Conservation (phyloP, 1,140 invertebrate species). For the Phocides pigmalion region DNA sequence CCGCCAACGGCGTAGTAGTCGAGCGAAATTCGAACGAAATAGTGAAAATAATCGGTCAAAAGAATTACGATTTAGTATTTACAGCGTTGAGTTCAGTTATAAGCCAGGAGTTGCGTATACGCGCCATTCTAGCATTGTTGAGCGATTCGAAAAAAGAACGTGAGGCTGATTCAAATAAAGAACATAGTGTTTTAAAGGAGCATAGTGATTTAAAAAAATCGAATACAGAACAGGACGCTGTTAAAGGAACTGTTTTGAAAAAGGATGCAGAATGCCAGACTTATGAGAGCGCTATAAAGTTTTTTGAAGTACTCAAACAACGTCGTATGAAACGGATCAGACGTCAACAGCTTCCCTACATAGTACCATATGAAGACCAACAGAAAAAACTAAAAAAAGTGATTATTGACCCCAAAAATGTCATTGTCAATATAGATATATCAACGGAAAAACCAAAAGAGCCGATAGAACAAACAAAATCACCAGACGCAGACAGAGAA, state of each 20-base stretch:
- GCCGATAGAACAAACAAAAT: too few relatives aligned
- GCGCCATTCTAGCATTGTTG: slow-evolving; percentile 58
- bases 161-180: neutral
- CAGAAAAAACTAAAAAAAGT: neutral
- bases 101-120: slow-evolving; percentile 55
- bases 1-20: slow-evolving; percentile 9
- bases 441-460: neutral
- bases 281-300: slow-evolving; percentile 37
- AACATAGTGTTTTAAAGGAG: too few relatives aligned
- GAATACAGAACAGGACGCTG: too few relatives aligned
- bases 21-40: slow-evolving; percentile 57
- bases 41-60: slow-evolving; percentile 58
- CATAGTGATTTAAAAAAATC: too few relatives aligned
- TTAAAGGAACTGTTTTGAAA: too few relatives aligned
- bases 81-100: slow-evolving; percentile 56
- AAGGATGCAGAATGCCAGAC: slow-evolving; percentile 37
- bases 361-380: slow-evolving; percentile 28
- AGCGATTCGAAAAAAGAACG: slow-evolving; percentile 24
- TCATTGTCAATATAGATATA: neutral
- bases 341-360: slow-evolving; percentile 22
- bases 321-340: slow-evolving; percentile 3
- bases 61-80: slow-evolving; percentile 61
- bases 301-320: slow-evolving; percentile 36
- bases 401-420: slow-evolving; percentile 16
- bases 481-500: too few relatives aligned